These are phyloP conservation scores for Loxodonta africana DNA, from an alignment of 2,113 vertebrate species.

Conservation along the genomic window DNA sequence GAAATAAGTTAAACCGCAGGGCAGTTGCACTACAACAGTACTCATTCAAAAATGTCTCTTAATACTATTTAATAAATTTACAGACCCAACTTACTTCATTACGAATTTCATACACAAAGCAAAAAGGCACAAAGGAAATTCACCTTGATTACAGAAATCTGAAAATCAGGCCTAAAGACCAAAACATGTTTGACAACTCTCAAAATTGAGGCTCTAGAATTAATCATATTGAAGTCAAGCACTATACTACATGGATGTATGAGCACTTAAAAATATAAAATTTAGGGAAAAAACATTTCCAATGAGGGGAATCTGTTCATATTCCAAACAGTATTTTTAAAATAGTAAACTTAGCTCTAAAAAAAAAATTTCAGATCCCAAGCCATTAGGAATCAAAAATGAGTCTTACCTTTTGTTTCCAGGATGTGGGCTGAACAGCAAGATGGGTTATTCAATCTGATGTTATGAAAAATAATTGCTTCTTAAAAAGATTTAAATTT, in stretches of 20 bases:
- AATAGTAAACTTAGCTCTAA: neutral
- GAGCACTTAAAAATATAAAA: constrained; percentile 44
- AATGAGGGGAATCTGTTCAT: constrained; percentile 7
- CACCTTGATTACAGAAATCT: constrained; percentile 62
- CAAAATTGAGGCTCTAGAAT: constrained; percentile 11
- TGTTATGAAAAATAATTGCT: constrained; percentile 79
- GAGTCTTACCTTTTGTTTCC: constrained; percentile 83
- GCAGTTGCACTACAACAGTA: constrained; percentile 65
- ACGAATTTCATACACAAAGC: constrained; percentile 67
- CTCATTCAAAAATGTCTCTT: constrained; percentile 55
- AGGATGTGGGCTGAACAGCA: constrained; percentile 78
- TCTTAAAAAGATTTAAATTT: constrained; percentile 77
- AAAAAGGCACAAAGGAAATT: constrained; percentile 66
- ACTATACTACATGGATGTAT: neutral
- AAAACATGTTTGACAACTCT: constrained; percentile 53
- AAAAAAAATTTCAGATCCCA: constrained; percentile 70
- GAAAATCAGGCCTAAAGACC: constrained; percentile 29
- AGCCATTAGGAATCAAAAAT: constrained; percentile 77
- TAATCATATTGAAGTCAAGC: constrained; percentile 37
- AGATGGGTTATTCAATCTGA: constrained; percentile 80
- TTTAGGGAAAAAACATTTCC: neutral
- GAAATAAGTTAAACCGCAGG: constrained; percentile 49
- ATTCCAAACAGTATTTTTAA: constrained; percentile 15
- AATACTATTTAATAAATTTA: constrained; percentile 73
- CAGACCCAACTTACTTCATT: constrained; percentile 50